Evolutionary conservation across 92 coral and sea anemone genomes (phyloP), one percentile per base, ranked within the genome.

Genomic region (Bergia puertoricense): DNA sequence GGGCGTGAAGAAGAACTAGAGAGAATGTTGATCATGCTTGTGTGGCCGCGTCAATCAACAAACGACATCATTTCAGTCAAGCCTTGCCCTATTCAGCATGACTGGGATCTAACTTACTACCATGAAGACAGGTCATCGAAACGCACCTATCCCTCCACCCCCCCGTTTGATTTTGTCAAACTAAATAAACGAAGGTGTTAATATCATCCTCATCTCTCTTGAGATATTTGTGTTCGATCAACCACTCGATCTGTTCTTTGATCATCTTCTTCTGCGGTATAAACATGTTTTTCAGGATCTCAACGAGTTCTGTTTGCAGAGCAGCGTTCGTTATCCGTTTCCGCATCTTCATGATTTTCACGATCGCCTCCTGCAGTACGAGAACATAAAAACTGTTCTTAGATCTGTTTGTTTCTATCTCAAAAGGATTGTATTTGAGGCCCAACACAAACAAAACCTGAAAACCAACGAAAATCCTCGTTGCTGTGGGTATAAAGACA

Each of bases 201-300:
- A 96, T 96, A 86, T 96, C 98, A 22, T 95, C 96, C 65, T 96
- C 99, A 89, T 96, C 98, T 88, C 99, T 88, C 78, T 93, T 92
- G 37, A 96, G 90, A 78, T 96, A 96, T 88, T 96, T 96, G 84
- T 96, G 99, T 81, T 96, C 99, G 50, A 96, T 96, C 50, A 96
- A 91, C 99, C 99, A 96, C 90, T 96, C 99, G 40, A 93, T 96
- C 80, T 96, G 99, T 90, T 96, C 99, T 76, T 96, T 96, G 57
- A 96, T 96, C 98, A 96, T 95, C 90, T 96, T 96, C 93, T 96
- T 96, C 84, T 96, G 99, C n/a, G 99, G 99, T 54, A 96, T 96
- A 86, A 96, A 96, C 98, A 96, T 96, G 90, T 96, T 96, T 89
- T 96, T 96, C 42, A 96, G 93, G 88, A 96, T 96, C 86, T 96